These are phyloP conservation scores for Menidia beryllina DNA, from an alignment of 2,113 vertebrate species.

Conservation along the genomic window DNA sequence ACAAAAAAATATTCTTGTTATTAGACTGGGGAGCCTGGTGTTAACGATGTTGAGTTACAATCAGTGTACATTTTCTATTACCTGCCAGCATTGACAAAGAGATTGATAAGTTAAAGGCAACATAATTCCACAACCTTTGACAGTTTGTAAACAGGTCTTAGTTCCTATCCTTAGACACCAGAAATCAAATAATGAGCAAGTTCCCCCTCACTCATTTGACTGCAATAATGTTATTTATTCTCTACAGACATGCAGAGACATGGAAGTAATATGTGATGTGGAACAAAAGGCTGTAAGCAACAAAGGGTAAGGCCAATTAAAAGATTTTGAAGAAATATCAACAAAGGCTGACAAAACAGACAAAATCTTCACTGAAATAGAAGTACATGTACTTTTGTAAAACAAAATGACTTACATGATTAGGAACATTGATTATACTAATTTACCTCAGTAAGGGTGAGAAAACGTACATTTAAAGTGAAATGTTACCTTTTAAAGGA, in stretches of 20 bases:
- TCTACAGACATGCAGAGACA: conserved; percentile 58
- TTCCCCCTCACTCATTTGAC: background rate
- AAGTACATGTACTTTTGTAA: background rate
- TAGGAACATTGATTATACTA: background rate
- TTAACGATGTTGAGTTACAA: no score
- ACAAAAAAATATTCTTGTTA: no score
- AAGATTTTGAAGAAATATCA: conserved; percentile 5
- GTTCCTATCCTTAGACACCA: background rate
- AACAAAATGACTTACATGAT: background rate
- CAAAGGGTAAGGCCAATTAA: conserved; percentile 57
- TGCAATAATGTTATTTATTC: conserved; percentile 36
- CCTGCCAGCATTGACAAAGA: no score
- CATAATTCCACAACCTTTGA: no score
- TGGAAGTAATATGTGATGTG: conserved; percentile 23
- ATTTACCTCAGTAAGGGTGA: background rate
- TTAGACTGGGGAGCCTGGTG: no score
- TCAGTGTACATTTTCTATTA: no score
- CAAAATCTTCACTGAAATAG: background rate
- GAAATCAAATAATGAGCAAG: background rate
- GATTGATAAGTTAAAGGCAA: no score
- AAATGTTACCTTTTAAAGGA: background rate
- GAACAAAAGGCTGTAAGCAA: conserved; percentile 37
- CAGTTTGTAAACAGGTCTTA: no score
- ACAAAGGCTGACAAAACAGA: background rate
- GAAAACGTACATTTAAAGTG: background rate